Percentiles rank a stretch among this genome's conserved stretches.
Conservation (phyloP, 2,888 invertebrate species). For the Drosophila eohydei region DNA sequence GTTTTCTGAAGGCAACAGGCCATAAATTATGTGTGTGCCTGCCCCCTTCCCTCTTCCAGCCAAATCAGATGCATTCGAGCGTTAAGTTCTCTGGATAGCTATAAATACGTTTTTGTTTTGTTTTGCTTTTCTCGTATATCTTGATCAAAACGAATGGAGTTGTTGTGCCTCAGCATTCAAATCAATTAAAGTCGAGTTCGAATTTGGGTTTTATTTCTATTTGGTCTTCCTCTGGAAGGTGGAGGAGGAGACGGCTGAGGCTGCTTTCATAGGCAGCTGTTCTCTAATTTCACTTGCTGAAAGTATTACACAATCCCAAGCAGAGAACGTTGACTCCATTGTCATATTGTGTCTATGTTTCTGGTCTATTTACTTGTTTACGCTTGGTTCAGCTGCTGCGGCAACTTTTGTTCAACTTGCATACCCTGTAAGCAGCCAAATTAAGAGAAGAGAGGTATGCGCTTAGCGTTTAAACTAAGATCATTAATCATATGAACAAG, state of each 20-base stretch:
- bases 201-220: conserved; percentile 6
- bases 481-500: conserved; percentile 7
- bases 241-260: not conserved
- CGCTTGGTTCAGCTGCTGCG: conserved; percentile 60
- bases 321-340: conserved; percentile 59
- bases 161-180: conserved; percentile 23
- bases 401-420: conserved; percentile 10
- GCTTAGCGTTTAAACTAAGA: not conserved
- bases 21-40: conserved; percentile 59
- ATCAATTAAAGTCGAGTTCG: conserved; percentile 11
- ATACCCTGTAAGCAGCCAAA: not conserved
- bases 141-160: conserved; percentile 39
- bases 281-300: conserved; percentile 19
- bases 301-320: conserved; percentile 58
- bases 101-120: conserved; percentile 58
- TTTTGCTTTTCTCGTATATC: conserved; percentile 22
- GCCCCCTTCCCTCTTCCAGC: not conserved
- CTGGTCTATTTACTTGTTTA: conserved; percentile 28
- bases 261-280: not conserved
- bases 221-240: not conserved
- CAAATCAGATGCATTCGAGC: conserved; percentile 33
- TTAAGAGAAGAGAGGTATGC: not conserved
- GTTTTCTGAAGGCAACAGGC: conserved; percentile 45
- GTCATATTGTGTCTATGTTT: conserved; percentile 26
- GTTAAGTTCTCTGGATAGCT: conserved; percentile 54